Evolutionary conservation across 2,113 vertebrate species (phyloP), one percentile per base, ranked within the genome.

Genomic region (Actinemys pallida): DNA sequence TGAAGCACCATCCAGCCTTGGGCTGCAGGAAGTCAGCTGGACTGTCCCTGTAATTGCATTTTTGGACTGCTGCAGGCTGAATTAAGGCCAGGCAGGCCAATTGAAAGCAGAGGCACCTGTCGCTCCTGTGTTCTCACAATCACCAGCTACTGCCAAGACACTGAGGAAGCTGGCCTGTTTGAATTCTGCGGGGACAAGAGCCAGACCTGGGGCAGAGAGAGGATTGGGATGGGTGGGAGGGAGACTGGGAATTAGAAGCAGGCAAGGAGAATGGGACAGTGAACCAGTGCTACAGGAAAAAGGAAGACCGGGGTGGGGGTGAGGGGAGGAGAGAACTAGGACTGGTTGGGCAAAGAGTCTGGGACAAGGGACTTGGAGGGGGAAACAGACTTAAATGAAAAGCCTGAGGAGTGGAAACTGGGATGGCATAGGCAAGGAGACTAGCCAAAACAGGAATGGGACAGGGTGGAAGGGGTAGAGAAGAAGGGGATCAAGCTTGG

Each of bases 401-500:
- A 25, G 53, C 54, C 52, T 2, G 0, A 95, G 19, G 91, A 92
- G 84, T 0, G 2, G 81, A 62, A 54, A 54, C 53, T 22, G 20
- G 20, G 20, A 54, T 8, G 20, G 53, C 20, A 54, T 22, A 54
- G 53, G 53, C 19, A 53, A 53, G 53, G 53, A 53, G 53, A 53
- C 53, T 20, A 53, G 53, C 53, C 53, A 53, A 53, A 53, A 20
- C 53, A 53, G 53, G 24, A 57, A 25, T 57, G 56, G 24, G 24
- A 25, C 24, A 57, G 56, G 9, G 24, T 57, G 4, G 56, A 57
- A 57, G 22, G 20, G 56, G 56, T 57, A 52, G 65, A 95, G 81
- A 92, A 93, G 69, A 10, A 94, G 79, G 81, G 83, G 57, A 76
- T 93, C 93, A 39, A 93, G 92, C 42, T 65, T 27, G 57, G 79